Conservation (phyloP, 1,140 invertebrate genomes). For the Lordiphosa mommai region DNA sequence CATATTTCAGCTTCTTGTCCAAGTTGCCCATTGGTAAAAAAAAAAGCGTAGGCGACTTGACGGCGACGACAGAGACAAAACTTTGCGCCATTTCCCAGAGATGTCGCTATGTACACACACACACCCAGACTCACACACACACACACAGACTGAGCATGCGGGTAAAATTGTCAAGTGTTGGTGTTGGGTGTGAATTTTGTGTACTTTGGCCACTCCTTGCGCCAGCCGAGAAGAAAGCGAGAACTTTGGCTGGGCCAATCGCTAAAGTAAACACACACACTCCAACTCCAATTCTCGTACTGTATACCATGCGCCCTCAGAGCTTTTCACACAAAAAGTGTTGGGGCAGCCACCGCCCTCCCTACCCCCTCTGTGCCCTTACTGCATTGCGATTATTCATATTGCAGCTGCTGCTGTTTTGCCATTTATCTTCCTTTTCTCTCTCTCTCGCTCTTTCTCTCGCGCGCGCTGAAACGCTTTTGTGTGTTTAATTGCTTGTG, state of each 20-base stretch:
- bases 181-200: slow-evolving; percentile 77
- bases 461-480: slow-evolving; percentile 70
- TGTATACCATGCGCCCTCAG: slow-evolving; percentile 37
- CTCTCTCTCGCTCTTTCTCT: slow-evolving; percentile 28
- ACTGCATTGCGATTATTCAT: slow-evolving; percentile 60
- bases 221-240: slow-evolving; percentile 27
- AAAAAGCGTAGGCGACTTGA: slow-evolving; percentile 20
- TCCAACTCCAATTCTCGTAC: not conserved
- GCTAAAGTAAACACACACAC: slow-evolving; percentile 70
- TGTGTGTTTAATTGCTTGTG: slow-evolving; percentile 78
- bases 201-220: slow-evolving; percentile 80
- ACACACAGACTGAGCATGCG: not conserved
- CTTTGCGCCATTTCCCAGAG: slow-evolving; percentile 1
- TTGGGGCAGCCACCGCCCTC: slow-evolving; percentile 21
- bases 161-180: slow-evolving; percentile 65
- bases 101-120: slow-evolving; percentile 19
- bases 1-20: too few relatives aligned
- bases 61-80: slow-evolving; percentile 6
- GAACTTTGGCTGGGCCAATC: slow-evolving; percentile 61
- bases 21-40: slow-evolving; percentile 48
- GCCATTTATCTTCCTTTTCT: slow-evolving; percentile 40
- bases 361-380: not conserved
- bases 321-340: slow-evolving; percentile 76
- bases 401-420: slow-evolving; percentile 60
- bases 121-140: slow-evolving; percentile 19